Conservation (phyloP, 1,140 invertebrate species). For the Scaptomyza pallida region DNA sequence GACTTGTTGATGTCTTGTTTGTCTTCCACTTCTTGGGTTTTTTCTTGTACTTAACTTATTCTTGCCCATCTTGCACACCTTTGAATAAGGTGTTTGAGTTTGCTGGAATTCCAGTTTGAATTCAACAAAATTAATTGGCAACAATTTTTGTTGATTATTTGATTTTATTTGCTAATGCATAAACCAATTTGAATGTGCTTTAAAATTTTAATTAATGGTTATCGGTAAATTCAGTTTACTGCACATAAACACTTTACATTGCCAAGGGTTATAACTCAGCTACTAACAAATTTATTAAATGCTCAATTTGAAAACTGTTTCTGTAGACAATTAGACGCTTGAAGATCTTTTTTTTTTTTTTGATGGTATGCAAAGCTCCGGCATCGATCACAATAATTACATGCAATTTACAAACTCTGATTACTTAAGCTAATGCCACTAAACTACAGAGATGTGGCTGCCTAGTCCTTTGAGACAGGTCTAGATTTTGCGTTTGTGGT, state of each 20-base stretch:
- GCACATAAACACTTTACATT: neutral
- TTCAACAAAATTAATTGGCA: no score
- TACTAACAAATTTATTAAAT: conserved; percentile 5
- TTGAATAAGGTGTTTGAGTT: no score
- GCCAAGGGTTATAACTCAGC: conserved; percentile 3
- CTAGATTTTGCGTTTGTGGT: conserved; percentile 43
- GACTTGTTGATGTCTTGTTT: conserved; percentile 7
- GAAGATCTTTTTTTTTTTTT: conserved; percentile 13
- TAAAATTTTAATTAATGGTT: no score
- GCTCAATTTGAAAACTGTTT: conserved; percentile 2
- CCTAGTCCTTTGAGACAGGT: conserved; percentile 36
- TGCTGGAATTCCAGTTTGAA: no score
- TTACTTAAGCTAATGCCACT: conserved; percentile 62
- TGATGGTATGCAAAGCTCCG: conserved; percentile 10
- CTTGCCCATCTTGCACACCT: neutral
- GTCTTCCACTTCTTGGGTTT: neutral
- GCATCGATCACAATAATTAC: conserved; percentile 40
- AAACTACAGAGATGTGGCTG: conserved; percentile 22
- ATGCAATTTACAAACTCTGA: conserved; percentile 57
- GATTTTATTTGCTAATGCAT: no score
- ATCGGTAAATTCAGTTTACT: neutral
- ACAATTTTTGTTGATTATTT: no score
- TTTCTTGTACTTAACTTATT: conserved; percentile 5
- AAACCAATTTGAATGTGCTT: no score
- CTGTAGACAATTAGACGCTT: neutral